Base-by-base conservation (phyloP, 2,113 vertebrate genomes). In the Donacobius atricapilla region DNA sequence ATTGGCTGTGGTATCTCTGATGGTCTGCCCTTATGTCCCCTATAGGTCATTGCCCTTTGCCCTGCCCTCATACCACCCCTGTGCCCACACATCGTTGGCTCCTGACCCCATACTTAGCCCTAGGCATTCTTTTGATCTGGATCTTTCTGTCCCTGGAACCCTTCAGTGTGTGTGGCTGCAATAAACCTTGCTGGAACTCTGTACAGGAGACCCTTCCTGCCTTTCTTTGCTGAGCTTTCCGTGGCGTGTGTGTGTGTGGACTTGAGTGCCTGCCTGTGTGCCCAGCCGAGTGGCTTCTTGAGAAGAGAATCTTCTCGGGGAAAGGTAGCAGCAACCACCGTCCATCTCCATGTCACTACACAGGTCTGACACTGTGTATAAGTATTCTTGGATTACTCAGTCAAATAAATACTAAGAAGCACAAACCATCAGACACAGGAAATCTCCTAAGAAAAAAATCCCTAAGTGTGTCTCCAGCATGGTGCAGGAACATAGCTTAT, bases 361-460 rank as follows among this genome's bases (percentile, higher is more conserved):
- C 51, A 50, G 35, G 16, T 22, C 13, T 60, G 35, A 50, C 2
- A 7, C 12, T 72, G 15, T 22, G 18, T 33, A 1, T 64, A 39
- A 64, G 16, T 45, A 44, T 22, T 79, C 33, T 75, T 75, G 15
- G 13, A 13, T 28, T 90, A 60, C 16, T 60, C 23, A 31, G 30
- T 11, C 7, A 80, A 80, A 57, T 57, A 80, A 80, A 57, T 57
- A 48, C 30, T 56, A 61, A 35, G 8, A 69, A 48, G 25, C 15
- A 50, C 0, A 0, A 66, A 56, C 22, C 54, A 53, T 39, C 19
- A 76, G 40, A 31, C 2, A 17, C 30, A 42, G 17, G 27, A 76
- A 68, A 88, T 8, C 16, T 80, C 21, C 16, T 40, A 4, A 58
- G 23, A 30, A 37, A 27, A 56, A 44, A 54, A 13, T 6, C 4